Conservation (phyloP, 1,140 invertebrate species). For the Tetragnatha versicolor region DNA sequence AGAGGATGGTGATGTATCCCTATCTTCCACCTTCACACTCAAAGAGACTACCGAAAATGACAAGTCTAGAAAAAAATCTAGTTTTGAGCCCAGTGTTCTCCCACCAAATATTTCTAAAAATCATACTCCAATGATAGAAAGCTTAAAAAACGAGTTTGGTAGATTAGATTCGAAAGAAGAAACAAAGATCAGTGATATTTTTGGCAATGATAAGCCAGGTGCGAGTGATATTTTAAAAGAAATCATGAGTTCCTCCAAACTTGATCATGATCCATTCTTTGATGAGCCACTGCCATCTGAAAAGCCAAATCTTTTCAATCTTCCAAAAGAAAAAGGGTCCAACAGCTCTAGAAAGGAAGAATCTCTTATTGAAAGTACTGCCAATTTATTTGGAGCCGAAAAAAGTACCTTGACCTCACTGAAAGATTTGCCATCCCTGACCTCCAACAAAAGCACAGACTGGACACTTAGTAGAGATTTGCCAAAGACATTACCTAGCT, state of each 20-base stretch:
- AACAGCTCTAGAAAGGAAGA: neutral
- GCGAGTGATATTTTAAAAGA: slow-evolving; percentile 1
- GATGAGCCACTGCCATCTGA: slow-evolving; percentile 43
- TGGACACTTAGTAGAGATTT: slow-evolving; percentile 2
- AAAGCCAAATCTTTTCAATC: slow-evolving; percentile 2
- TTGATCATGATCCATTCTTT: slow-evolving; percentile 32
- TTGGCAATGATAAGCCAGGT: neutral
- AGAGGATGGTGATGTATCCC: neutral
- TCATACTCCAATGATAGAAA: slow-evolving; percentile 1
- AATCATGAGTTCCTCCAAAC: neutral
- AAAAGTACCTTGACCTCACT: slow-evolving; percentile 7
- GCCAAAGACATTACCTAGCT: neutral
- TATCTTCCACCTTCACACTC: neutral
- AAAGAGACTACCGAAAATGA: neutral
- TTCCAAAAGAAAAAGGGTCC: neutral
- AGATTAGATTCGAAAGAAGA: neutral
- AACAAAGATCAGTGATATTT: neutral
- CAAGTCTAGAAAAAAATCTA: neutral
- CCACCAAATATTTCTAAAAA: neutral
- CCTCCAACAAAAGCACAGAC: slow-evolving; percentile 1
- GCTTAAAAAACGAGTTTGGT: neutral
- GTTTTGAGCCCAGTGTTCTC: neutral
- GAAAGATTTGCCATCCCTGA: slow-evolving; percentile 24
- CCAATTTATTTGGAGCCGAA: neutral
- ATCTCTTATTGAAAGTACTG: neutral